phyloP scores from a whole-genome alignment of 2,888 invertebrate genomes.

The Stenodema calcarata region DNA sequence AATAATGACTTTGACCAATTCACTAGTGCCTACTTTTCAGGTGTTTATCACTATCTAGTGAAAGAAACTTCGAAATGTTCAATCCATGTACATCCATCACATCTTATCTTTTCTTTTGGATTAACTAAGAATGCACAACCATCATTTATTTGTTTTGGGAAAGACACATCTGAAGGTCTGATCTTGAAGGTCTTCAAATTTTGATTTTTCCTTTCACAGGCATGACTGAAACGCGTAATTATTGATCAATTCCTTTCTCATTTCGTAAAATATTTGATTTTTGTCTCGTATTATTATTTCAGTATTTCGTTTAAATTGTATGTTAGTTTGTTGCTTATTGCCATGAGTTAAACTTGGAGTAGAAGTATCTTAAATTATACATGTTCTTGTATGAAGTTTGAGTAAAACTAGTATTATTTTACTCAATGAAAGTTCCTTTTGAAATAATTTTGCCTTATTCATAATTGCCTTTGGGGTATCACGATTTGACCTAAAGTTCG shows the following conservation, averaged over 20 bases:
- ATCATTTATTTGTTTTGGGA: not conserved
- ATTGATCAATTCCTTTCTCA: not conserved
- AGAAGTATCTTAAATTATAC: not conserved
- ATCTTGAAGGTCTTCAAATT: not conserved
- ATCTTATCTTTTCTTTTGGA: not conserved
- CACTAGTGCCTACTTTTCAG: constrained; percentile 39
- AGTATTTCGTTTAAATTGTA: not conserved
- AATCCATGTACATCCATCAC: constrained; percentile 8
- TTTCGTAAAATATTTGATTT: not conserved
- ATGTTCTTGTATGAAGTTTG: not conserved
- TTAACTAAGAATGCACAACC: not conserved
- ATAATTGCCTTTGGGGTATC: constrained; percentile 55
- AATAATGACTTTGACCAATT: constrained; percentile 18
- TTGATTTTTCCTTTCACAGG: not conserved
- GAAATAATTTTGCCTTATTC: constrained; percentile 56
- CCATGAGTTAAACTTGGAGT: not conserved
- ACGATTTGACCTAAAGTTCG: not conserved
- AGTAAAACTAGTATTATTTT: constrained; percentile 31
- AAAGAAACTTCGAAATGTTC: not conserved
- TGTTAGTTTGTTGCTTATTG: not conserved
- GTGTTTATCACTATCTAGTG: not conserved
- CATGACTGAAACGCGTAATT: constrained; percentile 4
- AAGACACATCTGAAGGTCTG: not conserved
- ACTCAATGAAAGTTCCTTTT: constrained; percentile 54
- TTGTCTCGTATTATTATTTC: not conserved